Evolutionary conservation across 1,140 invertebrate genomes (phyloP), one percentile per base, ranked within the genome.

Genomic region (Drosophila varians): DNA sequence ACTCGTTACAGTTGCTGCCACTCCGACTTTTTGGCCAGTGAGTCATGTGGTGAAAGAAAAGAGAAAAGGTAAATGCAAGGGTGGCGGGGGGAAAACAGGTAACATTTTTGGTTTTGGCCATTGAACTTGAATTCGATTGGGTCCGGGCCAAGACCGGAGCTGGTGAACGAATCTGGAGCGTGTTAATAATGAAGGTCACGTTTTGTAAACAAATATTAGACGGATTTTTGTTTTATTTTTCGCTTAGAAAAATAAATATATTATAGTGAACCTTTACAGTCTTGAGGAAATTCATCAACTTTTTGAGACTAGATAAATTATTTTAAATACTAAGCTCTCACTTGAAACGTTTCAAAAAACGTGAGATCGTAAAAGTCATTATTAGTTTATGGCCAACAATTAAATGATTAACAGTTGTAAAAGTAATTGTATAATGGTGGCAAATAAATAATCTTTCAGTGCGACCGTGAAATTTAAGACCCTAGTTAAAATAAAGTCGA

Each of bases 81-180:
- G 9, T 16, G 52, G 28, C 36, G 47, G 36, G 31, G 16, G 56
- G 49, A 8, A 16, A 40, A 55, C 45, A 34, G 45, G 19, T 31
- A 36, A 28, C 7, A 23, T 21, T 46, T 31, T 31, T 31, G 28
- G 28, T n/a, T 31, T 25, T 21, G 14, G 26, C 28, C 62, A 52
- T 54, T 69, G 65, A 69, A 69, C 62, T 69, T 53, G 46, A 66
- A 43, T 65, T 66, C 46, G 47, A 66, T 45, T n/a, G 26, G 36
- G 36, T 18, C 25, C 18, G 23, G 21, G 4, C 21, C 21, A 2
- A 21, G 21, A 2, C 21, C 21, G 45, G 3, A 31, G 28, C 28
- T 9, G 28, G 8, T 38, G 14, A 61, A 46, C 34, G 28, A 53
- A 68, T 54, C 26, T 23, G 26, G 21, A 28, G 19, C 19, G 12